Percentiles rank a stretch among this genome's conserved stretches.
Evolutionary conservation across 30 jellyfish, hydroid and myxozoan species (phyloP).

Genomic region (Pelagia noctiluca): DNA sequence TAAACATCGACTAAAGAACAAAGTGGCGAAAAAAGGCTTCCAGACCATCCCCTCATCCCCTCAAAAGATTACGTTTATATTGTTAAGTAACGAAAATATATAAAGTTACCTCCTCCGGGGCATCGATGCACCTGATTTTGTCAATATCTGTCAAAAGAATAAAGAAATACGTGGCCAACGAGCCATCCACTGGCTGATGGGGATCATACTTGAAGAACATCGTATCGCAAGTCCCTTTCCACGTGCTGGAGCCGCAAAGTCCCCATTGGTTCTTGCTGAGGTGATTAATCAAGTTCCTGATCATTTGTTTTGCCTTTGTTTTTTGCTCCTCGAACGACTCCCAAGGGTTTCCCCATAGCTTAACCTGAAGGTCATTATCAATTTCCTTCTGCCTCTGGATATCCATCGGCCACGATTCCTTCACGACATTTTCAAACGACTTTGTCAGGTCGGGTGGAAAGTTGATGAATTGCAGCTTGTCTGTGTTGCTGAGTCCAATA

Average conservation of each 20-base stretch:
- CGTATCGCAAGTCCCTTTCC: constrained; percentile 52
- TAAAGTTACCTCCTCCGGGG: constrained; percentile 30
- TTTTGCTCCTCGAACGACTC: constrained; percentile 34
- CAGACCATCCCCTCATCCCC: no score
- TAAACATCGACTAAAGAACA: no score
- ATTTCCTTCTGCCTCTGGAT: not conserved
- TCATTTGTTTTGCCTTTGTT: constrained; percentile 49
- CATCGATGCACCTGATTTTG: constrained; percentile 63
- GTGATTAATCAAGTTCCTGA: constrained; percentile 46
- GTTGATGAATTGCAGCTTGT: constrained; percentile 34
- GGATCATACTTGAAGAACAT: constrained; percentile 63
- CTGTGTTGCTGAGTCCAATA: constrained; percentile 52
- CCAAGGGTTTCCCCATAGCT: constrained; percentile 85
- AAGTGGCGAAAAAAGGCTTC: no score
- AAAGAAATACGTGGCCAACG: constrained; percentile 44
- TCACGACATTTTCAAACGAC: constrained; percentile 22
- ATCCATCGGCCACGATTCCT: constrained; percentile 34
- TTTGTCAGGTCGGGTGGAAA: constrained; percentile 49
- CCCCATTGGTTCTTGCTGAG: constrained; percentile 44
- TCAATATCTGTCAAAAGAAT: constrained; percentile 65
- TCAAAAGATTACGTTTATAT: no score
- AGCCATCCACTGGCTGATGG: constrained; percentile 31
- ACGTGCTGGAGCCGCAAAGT: constrained; percentile 41
- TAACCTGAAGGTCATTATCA: constrained; percentile 41
- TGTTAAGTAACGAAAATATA: no score